These are phyloP conservation scores for Cantharis lateralis DNA, from an alignment of 2,888 invertebrate species.

Conservation along the genomic window DNA sequence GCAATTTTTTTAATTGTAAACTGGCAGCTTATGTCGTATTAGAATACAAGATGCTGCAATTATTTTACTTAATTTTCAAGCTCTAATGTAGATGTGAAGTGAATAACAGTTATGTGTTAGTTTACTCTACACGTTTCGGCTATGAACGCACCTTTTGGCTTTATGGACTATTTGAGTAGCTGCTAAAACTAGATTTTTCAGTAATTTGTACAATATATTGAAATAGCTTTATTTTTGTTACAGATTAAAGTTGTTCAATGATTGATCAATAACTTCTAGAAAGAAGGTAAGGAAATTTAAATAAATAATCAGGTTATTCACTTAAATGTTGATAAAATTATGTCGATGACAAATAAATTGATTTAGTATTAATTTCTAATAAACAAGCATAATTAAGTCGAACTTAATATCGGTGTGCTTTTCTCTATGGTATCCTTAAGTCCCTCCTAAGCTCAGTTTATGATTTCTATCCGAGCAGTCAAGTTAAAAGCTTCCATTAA, in stretches of 20 bases:
- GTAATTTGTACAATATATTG: background rate
- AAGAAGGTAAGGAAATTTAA: background rate
- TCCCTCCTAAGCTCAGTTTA: background rate
- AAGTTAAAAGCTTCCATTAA: background rate
- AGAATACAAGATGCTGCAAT: no score
- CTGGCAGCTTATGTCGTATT: no score
- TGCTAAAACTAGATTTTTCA: no score
- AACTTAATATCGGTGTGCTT: background rate
- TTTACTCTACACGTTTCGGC: no score
- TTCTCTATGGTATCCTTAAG: background rate
- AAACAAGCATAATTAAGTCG: background rate
- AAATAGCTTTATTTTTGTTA: background rate
- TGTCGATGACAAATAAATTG: background rate
- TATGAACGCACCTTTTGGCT: background rate
- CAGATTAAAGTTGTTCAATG: background rate
- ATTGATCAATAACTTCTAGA: background rate
- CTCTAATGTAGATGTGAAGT: no score
- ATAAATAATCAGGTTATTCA: background rate
- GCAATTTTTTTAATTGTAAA: no score
- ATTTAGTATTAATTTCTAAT: background rate
- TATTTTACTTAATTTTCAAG: no score
- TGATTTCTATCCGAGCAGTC: background rate
- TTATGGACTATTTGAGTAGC: background rate
- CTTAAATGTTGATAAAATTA: background rate
- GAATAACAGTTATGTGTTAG: no score